phyloP scores from a whole-genome alignment of 2,888 invertebrate species.

The Smittia sp. region DNA sequence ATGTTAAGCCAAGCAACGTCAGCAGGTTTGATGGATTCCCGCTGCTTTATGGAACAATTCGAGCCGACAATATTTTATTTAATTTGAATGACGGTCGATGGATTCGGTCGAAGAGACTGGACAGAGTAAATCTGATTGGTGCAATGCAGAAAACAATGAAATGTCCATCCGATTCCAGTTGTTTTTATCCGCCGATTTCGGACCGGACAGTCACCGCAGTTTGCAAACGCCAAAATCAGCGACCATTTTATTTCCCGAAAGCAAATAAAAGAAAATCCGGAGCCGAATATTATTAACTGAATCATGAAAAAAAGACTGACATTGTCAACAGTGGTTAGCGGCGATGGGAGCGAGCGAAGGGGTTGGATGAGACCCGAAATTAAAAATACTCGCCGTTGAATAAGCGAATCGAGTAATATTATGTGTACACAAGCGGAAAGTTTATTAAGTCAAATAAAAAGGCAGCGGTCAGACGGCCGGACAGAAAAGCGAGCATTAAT shows the following conservation, averaged over 20 bases:
- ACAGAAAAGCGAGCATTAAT: not conserved
- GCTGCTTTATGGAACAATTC: no score
- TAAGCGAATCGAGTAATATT: not conserved
- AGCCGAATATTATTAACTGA: conserved; percentile 6
- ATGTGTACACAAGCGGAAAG: not conserved
- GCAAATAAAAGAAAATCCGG: not conserved
- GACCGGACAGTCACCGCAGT: not conserved
- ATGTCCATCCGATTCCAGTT: not conserved
- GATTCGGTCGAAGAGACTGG: no score
- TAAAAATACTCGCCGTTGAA: not conserved
- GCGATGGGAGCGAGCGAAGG: not conserved
- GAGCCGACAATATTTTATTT: no score
- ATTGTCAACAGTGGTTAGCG: not conserved
- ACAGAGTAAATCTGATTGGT: not conserved
- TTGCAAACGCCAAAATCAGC: not conserved
- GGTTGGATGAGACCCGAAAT: not conserved
- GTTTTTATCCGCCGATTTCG: not conserved
- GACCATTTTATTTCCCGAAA: not conserved
- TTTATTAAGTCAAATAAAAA: conserved; percentile 9
- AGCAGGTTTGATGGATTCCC: no score
- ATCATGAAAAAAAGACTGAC: not conserved
- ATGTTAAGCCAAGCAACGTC: no score
- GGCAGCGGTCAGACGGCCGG: not conserved
- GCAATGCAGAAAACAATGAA: not conserved
- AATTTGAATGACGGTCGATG: no score